phyloP scores from a whole-genome alignment of 1,140 invertebrate species.

The Anastrepha ludens region DNA sequence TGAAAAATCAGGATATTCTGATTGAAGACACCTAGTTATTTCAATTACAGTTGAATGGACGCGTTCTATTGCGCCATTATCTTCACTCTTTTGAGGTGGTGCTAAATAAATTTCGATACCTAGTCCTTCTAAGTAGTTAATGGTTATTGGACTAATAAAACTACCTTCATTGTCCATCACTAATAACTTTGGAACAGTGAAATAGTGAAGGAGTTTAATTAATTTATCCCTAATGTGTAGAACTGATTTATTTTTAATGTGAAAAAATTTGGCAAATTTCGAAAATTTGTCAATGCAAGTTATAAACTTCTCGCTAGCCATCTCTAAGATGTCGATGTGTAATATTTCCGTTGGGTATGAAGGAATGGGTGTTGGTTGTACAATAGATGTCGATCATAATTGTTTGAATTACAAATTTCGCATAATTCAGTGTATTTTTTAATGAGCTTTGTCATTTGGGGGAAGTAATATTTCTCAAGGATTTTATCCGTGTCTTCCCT shows the following conservation, averaged over 20 bases:
- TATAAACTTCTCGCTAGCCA: constrained; percentile 50
- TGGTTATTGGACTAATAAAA: constrained; percentile 46
- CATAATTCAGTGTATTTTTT: constrained; percentile 51
- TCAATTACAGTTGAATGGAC: constrained; percentile 55
- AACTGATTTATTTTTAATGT: constrained; percentile 35
- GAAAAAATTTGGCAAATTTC: constrained; percentile 56
- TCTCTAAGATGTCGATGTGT: constrained; percentile 32
- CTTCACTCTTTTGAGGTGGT: constrained; percentile 41
- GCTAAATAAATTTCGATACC: constrained; percentile 21
- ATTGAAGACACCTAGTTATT: constrained; percentile 43
- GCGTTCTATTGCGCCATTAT: constrained; percentile 52
- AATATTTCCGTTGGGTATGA: constrained; percentile 51
- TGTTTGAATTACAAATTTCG: constrained; percentile 49
- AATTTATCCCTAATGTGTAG: constrained; percentile 46
- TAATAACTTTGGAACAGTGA: neutral
- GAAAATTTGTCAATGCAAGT: constrained; percentile 55
- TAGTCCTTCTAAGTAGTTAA: neutral
- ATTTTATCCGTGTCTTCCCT: constrained; percentile 54
- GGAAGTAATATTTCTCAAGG: constrained; percentile 55
- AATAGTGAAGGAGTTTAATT: neutral
- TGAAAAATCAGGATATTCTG: constrained; percentile 37
- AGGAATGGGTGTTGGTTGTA: constrained; percentile 54
- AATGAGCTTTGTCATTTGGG: constrained; percentile 46
- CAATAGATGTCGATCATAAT: constrained; percentile 56
- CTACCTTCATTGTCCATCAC: constrained; percentile 44